A percentile compares a stretch with the other conserved stretches of the same genome.
Evolutionary conservation across 2,113 vertebrate species (phyloP).

Genomic region (Dascyllus trimaculatus): DNA sequence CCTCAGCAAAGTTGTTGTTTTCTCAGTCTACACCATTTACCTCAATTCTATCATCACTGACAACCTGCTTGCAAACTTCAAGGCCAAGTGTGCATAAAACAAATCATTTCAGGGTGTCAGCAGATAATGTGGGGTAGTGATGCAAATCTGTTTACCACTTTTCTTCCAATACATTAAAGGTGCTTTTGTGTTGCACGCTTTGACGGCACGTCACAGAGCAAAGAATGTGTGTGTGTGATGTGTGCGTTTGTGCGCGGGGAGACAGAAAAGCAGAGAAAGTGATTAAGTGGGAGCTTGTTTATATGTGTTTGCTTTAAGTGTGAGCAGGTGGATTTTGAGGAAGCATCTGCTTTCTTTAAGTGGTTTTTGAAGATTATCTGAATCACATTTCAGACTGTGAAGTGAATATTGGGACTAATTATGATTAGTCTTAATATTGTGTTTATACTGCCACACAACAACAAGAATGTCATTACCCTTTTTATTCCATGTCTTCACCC

Average conservation of each 20-base stretch:
- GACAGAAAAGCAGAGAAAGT: slow-evolving; percentile 46
- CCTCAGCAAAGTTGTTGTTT: slow-evolving; percentile 89
- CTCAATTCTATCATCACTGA: slow-evolving; percentile 88
- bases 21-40: slow-evolving; percentile 83
- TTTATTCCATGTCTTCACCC: slow-evolving; percentile 22
- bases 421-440: slow-evolving; percentile 40
- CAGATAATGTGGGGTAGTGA: slow-evolving; percentile 84
- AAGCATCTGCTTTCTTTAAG: slow-evolving; percentile 45
- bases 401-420: slow-evolving; percentile 43
- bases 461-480: slow-evolving; percentile 16
- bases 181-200: slow-evolving; percentile 80
- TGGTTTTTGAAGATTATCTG: slow-evolving; percentile 56
- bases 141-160: slow-evolving; percentile 86
- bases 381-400: slow-evolving; percentile 47
- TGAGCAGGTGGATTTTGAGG: slow-evolving; percentile 58
- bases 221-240: slow-evolving; percentile 66
- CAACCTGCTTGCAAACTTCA: slow-evolving; percentile 85
- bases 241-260: slow-evolving; percentile 50
- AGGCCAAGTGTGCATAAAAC: slow-evolving; percentile 85
- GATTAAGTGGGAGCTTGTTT: slow-evolving; percentile 72
- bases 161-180: slow-evolving; percentile 81
- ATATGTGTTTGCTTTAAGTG: slow-evolving; percentile 60
- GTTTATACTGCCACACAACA: neutral
- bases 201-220: slow-evolving; percentile 77
- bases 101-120: slow-evolving; percentile 86